Evolutionary conservation across 2,113 vertebrate genomes (phyloP), one percentile per base, ranked within the genome.

Genomic region (Bagarius yarrelli): DNA sequence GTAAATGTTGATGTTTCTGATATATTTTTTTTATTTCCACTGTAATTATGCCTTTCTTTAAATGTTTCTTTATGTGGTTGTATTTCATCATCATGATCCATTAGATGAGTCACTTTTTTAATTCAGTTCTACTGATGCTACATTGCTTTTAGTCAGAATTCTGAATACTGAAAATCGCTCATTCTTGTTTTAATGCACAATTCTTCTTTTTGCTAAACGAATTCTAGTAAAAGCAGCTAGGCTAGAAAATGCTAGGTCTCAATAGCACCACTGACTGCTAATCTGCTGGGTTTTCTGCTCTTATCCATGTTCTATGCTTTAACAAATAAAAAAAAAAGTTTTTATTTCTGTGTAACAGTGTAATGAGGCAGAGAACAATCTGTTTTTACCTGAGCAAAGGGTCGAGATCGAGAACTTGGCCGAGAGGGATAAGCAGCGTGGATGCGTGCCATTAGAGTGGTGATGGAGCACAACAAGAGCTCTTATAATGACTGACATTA

Each of bases 371-470:
- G 32, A 25, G 53, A 77, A 69, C 76, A 50, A 71, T 77, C 44
- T 76, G 55, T 63, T 67, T 47, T 84, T 34, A 64, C 34, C 79
- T 63, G 57, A 23, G 50, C 53, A 67, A 36, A 3, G 57, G 47
- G 40, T 76, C 19, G 57, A 56, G 79, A 71, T 72, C 55, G 44
- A 72, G 50, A 71, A 53, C 18, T 55, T 47, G 69, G 23, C 52
- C 57, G 44, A 83, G 47, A 76, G 72, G 44, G 44, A 78, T 59
- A 71, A 66, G 73, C 72, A 72, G 34, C 18, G 27, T 79, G 56
- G 61, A 63, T 81, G 34, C 61, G 40, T 55, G 52, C 83, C 84
- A 86, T 86, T 88, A 89, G 71, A 74, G 83, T 19, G 53, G 63
- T 70, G 83, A 85, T 82, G 63, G 82, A 61, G 73, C 79, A 71